phyloP scores from a whole-genome alignment of 1,140 invertebrate genomes.

The Macrocentrus cingulum region DNA sequence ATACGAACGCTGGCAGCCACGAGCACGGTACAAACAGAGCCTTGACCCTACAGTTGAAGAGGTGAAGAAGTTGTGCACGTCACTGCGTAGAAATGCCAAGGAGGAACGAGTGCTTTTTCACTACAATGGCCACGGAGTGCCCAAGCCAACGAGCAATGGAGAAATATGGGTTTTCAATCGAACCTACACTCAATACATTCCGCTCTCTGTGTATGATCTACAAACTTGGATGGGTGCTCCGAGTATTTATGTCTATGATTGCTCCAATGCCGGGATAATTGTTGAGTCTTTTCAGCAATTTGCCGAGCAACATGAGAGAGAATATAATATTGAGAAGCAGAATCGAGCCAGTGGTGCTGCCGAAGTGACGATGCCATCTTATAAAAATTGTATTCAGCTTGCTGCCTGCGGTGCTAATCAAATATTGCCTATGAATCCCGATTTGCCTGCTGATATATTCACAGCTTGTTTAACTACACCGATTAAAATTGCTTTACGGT shows the following conservation, averaged over 20 bases:
- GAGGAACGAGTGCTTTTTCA: slow-evolving; percentile 98
- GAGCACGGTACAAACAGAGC: slow-evolving; percentile 94
- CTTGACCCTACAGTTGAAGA: slow-evolving; percentile 97
- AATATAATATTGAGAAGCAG: slow-evolving; percentile 68
- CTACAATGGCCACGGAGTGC: slow-evolving; percentile 99
- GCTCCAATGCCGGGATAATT: slow-evolving; percentile 96
- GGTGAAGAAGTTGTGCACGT: slow-evolving; percentile 95
- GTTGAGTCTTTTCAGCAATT: slow-evolving; percentile 91
- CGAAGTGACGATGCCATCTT: slow-evolving; percentile 61
- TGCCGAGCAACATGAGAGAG: slow-evolving; percentile 86
- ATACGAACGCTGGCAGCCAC: slow-evolving; percentile 96
- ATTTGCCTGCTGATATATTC: slow-evolving; percentile 98
- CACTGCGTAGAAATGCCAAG: slow-evolving; percentile 95
- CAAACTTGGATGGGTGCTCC: slow-evolving; percentile 99
- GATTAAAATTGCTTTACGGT: slow-evolving; percentile 93
- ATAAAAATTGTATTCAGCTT: slow-evolving; percentile 93
- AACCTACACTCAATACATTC: slow-evolving; percentile 98
- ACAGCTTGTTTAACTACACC: slow-evolving; percentile 97
- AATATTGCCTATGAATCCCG: slow-evolving; percentile 94
- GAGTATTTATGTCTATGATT: slow-evolving; percentile 99
- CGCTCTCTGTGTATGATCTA: slow-evolving; percentile 95
- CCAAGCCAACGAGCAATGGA: slow-evolving; percentile 95
- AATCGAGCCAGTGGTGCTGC: slow-evolving; percentile 47
- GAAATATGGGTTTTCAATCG: slow-evolving; percentile 99
- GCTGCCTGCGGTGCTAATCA: slow-evolving; percentile 92